phyloP scores from a whole-genome alignment of 2,113 vertebrate species.

The Candoia aspera region DNA sequence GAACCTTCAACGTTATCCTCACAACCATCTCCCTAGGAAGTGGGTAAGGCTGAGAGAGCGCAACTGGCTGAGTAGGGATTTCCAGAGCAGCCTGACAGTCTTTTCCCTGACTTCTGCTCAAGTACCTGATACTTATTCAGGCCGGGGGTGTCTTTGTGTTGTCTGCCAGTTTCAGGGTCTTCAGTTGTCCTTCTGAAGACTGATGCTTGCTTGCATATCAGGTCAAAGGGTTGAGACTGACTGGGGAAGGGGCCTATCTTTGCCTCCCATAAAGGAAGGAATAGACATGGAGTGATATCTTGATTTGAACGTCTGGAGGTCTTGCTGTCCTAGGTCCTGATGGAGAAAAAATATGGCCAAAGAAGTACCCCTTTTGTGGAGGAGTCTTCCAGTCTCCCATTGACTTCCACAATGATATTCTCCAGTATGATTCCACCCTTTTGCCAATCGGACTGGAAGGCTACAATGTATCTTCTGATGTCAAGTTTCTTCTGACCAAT shows the following conservation, averaged over 20 bases:
- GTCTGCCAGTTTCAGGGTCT: not conserved
- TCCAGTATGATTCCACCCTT: conserved; percentile 84
- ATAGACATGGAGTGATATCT: not conserved
- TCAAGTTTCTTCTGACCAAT: conserved; percentile 86
- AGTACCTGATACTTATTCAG: not conserved
- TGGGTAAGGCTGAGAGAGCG: not conserved
- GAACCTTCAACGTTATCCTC: not conserved
- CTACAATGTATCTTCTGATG: conserved; percentile 78
- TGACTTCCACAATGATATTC: conserved; percentile 82
- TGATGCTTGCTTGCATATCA: not conserved
- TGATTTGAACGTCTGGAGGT: not conserved
- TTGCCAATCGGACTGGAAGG: conserved; percentile 82
- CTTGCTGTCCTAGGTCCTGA: conserved; percentile 76
- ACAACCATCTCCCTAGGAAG: not conserved
- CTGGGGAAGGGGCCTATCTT: not conserved
- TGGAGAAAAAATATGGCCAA: conserved; percentile 84
- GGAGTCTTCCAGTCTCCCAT: conserved; percentile 90
- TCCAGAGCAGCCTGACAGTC: too few relatives aligned
- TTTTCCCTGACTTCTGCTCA: not conserved
- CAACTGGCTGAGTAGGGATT: not conserved
- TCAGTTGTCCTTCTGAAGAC: not conserved
- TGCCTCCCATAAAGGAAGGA: not conserved
- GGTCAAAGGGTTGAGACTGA: not conserved
- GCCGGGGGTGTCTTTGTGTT: not conserved
- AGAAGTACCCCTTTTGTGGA: conserved; percentile 85